These are phyloP conservation scores for Lasioglossum morio DNA, from an alignment of 2,888 invertebrate species.

Conservation along the genomic window DNA sequence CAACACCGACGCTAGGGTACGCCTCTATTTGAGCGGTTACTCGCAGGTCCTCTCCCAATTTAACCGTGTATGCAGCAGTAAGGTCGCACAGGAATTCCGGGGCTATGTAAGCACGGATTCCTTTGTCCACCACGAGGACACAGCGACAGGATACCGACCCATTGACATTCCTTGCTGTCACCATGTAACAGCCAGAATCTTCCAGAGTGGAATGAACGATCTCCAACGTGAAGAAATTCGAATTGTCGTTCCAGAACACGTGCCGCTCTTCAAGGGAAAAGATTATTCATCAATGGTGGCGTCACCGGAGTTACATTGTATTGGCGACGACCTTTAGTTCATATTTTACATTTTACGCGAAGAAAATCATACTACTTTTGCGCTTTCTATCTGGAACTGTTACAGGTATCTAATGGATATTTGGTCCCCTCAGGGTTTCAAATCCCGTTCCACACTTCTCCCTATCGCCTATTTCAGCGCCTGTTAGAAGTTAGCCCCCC, in stretches of 20 bases:
- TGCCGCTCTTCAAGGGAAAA: conserved; percentile 60
- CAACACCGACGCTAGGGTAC: conserved; percentile 91
- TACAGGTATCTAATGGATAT: too few species aligned
- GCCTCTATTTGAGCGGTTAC: conserved; percentile 86
- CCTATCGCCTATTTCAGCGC: too few species aligned
- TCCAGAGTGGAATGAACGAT: conserved; percentile 91
- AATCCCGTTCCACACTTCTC: too few species aligned
- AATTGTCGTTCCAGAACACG: conserved; percentile 87
- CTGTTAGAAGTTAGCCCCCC: too few species aligned
- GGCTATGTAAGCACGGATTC: conserved; percentile 92
- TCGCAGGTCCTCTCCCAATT: conserved; percentile 88
- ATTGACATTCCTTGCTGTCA: conserved; percentile 91
- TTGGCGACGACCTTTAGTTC: neutral
- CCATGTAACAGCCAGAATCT: conserved; percentile 93
- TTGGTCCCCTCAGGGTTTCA: too few species aligned
- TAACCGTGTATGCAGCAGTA: conserved; percentile 88
- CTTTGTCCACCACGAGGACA: conserved; percentile 92
- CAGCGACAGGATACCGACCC: conserved; percentile 94
- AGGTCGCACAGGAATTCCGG: conserved; percentile 91
- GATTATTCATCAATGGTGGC: neutral
- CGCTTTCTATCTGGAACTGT: too few species aligned
- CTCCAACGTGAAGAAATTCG: conserved; percentile 94
- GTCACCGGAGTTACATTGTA: neutral
- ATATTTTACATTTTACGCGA: too few species aligned
- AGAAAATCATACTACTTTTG: too few species aligned